phyloP scores from a whole-genome alignment of 2,797 vertebrate genomes.

The Urosaurus nigricauda region DNA sequence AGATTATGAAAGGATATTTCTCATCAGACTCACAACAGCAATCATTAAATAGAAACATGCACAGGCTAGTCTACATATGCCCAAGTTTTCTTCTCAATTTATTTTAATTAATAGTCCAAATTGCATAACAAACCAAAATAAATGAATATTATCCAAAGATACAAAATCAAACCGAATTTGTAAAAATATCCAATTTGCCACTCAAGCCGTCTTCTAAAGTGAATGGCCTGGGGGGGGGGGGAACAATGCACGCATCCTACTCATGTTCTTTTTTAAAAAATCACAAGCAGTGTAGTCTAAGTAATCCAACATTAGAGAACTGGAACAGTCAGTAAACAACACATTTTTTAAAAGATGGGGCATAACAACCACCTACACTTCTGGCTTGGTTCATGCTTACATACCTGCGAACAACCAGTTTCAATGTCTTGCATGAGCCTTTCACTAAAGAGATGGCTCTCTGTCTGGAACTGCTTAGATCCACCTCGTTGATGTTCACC shows the following conservation, averaged over 20 bases:
- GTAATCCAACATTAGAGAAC: no score
- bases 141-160: background rate
- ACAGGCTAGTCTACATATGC: background rate
- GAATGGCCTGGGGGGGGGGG: no score
- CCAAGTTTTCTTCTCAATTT: background rate
- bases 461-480: constrained; percentile 88
- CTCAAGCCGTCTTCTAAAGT: background rate
- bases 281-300: background rate
- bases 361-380: background rate
- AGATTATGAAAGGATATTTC: background rate
- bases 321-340: no score
- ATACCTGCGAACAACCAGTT: constrained; percentile 90
- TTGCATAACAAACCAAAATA: background rate
- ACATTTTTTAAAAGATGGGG: background rate
- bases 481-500: constrained; percentile 88
- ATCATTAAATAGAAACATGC: background rate
- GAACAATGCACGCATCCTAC: background rate
- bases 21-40: background rate
- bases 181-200: background rate
- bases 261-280: background rate
- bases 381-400: constrained; percentile 16
- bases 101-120: no score
- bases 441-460: constrained; percentile 93
- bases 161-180: background rate
- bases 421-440: constrained; percentile 89